Percentiles rank a stretch among this genome's conserved stretches.
These are phyloP conservation scores for Cossypha niveicapilla DNA, from an alignment of 2,797 vertebrate species.

Conservation along the genomic window DNA sequence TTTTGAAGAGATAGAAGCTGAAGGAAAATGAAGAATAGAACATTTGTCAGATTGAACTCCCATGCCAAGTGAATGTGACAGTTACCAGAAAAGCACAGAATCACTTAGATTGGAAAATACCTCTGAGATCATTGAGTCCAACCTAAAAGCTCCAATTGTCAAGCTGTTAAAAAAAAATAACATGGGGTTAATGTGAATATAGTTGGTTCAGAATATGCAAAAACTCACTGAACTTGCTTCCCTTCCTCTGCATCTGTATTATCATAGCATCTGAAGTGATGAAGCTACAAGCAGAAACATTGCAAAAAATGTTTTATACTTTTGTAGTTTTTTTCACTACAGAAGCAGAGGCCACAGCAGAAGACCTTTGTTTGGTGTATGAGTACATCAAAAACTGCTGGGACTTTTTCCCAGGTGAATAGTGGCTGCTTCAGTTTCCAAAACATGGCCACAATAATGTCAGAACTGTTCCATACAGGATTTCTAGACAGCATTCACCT, in stretches of 20 bases:
- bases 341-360: neutral
- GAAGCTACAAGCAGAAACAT: neutral
- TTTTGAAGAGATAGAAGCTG: neutral
- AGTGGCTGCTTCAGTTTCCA: neutral
- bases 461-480: neutral
- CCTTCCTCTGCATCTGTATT: neutral
- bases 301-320: neutral
- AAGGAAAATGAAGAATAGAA: neutral
- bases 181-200: neutral
- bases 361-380: neutral
- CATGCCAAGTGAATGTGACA: neutral
- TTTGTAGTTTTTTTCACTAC: neutral
- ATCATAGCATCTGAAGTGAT: neutral
- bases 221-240: neutral
- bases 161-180: neutral
- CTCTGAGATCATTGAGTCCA: neutral
- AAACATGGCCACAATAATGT: neutral
- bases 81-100: neutral
- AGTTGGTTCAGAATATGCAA: neutral
- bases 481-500: neutral
- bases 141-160: neutral
- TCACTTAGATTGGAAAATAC: neutral
- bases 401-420: neutral
- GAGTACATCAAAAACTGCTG: neutral
- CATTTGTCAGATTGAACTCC: neutral